Base-by-base conservation (phyloP, 2,888 invertebrate genomes). In the Hypselothyrea guttata region DNA sequence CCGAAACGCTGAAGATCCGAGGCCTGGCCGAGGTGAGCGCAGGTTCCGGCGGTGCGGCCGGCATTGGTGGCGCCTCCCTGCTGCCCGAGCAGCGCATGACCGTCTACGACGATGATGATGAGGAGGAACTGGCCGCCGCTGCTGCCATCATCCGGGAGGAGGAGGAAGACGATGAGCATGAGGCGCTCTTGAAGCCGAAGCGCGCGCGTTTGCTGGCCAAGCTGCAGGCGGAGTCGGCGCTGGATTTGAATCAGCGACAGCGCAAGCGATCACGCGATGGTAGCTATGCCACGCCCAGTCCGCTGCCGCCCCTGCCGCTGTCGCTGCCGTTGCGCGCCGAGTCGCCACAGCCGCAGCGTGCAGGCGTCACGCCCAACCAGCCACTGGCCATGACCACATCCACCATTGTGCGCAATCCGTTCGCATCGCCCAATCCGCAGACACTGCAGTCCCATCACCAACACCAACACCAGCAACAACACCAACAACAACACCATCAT, bases 1-100 rank as follows among this genome's bases (percentile, higher is more conserved):
- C 97, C 18, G 97, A 97, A 89, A 94, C 94, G 56, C 90, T 97
- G 28, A 96, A 96, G 90, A 95, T 97, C 71, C 92, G 96, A 12
- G 97, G 97, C 1, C 89, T 97, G 79, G 96, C 97, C 70, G 96
- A 97, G 86, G 96, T 97, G 59, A 95, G 87, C 35, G 83, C 87
- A 0, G 82, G 88, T 0, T 69, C 84, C 12, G 53, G 58, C 1
- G 54, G 94, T 93, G 48, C 12, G 5, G 44, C 28, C 2, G 55
- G 57, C 7, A 28, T 62, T 1, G 47, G 49, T 1, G 69, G 62
- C 33, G 84, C 93, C 40, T 57, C 93, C 78, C 93, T 86, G 72
- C 30, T 86, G 59, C 86, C 87, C 5, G 87, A 87, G 45, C 88
- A 87, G 56, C 84, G 88, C 40, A 87, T 87, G 87, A 87, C 88